phyloP scores from a whole-genome alignment of 2,888 invertebrate species.

The Pterobdella sp. region DNA sequence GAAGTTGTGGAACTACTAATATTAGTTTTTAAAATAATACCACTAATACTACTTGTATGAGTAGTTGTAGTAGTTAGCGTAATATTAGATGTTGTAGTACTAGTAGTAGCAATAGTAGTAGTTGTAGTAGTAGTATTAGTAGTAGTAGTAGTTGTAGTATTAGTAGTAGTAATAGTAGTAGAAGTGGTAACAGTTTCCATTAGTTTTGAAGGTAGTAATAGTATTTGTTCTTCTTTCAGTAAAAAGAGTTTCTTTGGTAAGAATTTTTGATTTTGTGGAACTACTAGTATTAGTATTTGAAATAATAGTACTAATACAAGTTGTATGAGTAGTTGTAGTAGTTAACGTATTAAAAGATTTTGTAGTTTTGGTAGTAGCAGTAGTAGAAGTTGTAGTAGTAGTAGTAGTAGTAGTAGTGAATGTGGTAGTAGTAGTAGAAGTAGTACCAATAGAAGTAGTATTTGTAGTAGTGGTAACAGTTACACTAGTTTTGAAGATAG shows the following conservation, averaged over 20 bases:
- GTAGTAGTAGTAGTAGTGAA: background rate
- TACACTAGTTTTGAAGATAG: too few relatives aligned
- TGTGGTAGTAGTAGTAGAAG: background rate
- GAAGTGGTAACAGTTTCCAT: slow-evolving; percentile 9
- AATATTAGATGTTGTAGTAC: background rate
- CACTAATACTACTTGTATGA: background rate
- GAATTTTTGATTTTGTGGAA: too few relatives aligned
- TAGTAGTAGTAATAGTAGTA: too few relatives aligned
- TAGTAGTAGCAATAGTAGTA: slow-evolving; percentile 17
- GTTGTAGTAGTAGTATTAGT: too few relatives aligned
- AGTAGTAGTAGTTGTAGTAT: too few relatives aligned
- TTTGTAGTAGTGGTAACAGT: background rate
- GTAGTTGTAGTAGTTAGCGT: background rate
- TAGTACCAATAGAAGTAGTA: background rate
- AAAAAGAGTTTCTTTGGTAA: too few relatives aligned
- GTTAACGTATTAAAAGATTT: background rate
- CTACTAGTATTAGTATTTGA: too few relatives aligned
- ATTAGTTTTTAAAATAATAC: background rate
- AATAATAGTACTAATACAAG: background rate
- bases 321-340: background rate
- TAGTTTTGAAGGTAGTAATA: too few relatives aligned
- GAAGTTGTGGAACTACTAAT: background rate
- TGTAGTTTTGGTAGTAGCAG: background rate
- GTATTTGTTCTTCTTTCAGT: too few relatives aligned
- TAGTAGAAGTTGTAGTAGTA: background rate